Evolutionary conservation across 2,113 vertebrate species (phyloP).

Genomic region (Candoia aspera): DNA sequence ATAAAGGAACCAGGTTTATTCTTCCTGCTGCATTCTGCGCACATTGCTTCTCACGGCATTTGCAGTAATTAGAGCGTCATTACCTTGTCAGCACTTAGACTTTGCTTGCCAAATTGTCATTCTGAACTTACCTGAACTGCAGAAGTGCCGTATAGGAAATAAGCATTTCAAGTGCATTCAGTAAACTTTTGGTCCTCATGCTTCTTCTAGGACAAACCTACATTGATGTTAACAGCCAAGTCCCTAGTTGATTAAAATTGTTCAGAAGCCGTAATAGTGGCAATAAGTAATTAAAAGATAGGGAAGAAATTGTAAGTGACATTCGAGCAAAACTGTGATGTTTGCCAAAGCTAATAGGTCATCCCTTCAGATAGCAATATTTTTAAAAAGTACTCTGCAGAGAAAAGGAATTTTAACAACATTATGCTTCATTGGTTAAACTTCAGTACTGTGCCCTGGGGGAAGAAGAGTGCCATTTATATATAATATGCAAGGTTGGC

Average conservation of each 20-base stretch:
- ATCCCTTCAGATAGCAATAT: not conserved
- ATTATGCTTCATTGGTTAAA: not conserved
- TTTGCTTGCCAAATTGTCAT: conserved; percentile 41
- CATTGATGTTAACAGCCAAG: not conserved
- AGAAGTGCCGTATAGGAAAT: conserved; percentile 36
- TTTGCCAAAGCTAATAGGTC: not conserved
- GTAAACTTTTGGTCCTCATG: not conserved
- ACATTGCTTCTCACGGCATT: conserved; percentile 10
- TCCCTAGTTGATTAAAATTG: not conserved
- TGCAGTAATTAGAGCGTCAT: conserved; percentile 35
- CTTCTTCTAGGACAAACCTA: not conserved
- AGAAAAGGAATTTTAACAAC: not conserved
- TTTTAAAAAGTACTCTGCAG: not conserved
- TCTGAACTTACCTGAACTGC: conserved; percentile 12
- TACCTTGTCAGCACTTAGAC: conserved; percentile 48
- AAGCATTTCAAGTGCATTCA: not conserved
- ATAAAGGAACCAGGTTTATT: not conserved
- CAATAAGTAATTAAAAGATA: not conserved
- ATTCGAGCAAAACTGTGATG: too few species aligned
- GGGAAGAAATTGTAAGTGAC: not conserved
- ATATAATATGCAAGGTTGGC: not conserved
- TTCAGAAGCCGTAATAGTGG: not conserved
- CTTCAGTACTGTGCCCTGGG: not conserved
- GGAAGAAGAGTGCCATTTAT: not conserved
- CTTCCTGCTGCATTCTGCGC: not conserved